Conservation (phyloP, 2,113 vertebrate genomes). For the Probosciger aterrimus region DNA sequence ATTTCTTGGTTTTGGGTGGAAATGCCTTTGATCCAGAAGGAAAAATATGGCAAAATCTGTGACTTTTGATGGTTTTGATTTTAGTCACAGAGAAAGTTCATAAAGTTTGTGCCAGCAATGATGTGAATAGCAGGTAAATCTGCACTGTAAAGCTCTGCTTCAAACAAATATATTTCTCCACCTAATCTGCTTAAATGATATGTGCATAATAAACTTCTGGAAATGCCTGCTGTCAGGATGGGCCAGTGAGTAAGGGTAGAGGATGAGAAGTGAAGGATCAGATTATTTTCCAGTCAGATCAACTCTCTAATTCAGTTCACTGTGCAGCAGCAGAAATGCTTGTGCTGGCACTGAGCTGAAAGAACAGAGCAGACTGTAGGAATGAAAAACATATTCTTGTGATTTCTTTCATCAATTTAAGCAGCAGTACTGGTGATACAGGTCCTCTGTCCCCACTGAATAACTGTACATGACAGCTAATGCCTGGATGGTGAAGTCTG, state of each 20-base stretch:
- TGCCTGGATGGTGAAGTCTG: not conserved
- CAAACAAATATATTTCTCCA: not conserved
- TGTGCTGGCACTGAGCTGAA: not conserved
- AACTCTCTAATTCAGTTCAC: not conserved
- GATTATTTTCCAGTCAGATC: not conserved
- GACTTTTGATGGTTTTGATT: not conserved
- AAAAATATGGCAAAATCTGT: not conserved
- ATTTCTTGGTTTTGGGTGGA: not conserved
- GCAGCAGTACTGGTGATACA: not conserved
- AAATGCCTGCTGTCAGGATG: not conserved
- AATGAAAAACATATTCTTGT: not conserved
- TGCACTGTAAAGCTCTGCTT: not conserved
- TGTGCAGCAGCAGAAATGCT: not conserved
- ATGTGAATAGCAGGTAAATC: not conserved
- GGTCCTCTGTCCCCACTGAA: rapidly evolving
- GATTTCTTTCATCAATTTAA: not conserved
- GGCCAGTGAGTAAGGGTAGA: not conserved
- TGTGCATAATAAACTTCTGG: not conserved
- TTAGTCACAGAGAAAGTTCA: not conserved
- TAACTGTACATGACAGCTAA: not conserved
- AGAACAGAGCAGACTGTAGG: not conserved
- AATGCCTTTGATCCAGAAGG: not conserved
- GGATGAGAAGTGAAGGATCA: rapidly evolving
- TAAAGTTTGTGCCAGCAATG: not conserved
- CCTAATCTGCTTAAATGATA: not conserved